phyloP scores from a whole-genome alignment of 2,888 invertebrate genomes.

The Dendrolimus houi region DNA sequence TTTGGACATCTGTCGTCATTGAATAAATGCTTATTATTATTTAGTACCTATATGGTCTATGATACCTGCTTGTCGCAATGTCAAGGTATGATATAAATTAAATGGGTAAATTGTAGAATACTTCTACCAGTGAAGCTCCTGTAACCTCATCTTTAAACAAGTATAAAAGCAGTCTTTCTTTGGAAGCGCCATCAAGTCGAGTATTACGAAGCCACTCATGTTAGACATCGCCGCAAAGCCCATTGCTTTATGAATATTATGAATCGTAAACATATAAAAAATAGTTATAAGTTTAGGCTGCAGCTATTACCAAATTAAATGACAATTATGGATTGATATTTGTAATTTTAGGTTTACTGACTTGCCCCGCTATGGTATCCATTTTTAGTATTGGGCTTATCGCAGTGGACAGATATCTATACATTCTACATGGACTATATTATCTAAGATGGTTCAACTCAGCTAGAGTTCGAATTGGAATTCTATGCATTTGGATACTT shows the following conservation, averaged over 20 bases:
- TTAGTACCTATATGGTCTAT: no score
- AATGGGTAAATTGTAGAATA: no score
- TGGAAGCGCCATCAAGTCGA: background rate
- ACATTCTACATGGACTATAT: constrained; percentile 79
- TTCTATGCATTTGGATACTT: constrained; percentile 73
- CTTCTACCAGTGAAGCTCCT: no score
- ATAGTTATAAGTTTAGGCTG: background rate
- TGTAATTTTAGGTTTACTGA: constrained; percentile 70
- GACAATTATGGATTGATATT: no score
- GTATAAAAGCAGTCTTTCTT: background rate
- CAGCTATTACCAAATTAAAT: background rate
- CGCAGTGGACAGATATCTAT: constrained; percentile 79
- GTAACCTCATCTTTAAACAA: background rate
- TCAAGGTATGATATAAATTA: no score
- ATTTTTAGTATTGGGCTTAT: constrained; percentile 80
- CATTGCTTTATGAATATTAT: background rate
- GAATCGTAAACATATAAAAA: background rate
- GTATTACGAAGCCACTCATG: background rate
- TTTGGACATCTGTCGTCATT: no score
- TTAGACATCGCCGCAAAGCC: no score
- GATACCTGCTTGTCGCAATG: no score
- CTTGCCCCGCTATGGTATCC: constrained; percentile 79
- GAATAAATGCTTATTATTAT: no score
- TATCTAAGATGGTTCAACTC: constrained; percentile 79
- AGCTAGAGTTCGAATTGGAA: constrained; percentile 72